Percentiles rank a stretch among this genome's conserved stretches.
Evolutionary conservation across 2,888 invertebrate genomes (phyloP).

Genomic region (Notodonta ziczac): DNA sequence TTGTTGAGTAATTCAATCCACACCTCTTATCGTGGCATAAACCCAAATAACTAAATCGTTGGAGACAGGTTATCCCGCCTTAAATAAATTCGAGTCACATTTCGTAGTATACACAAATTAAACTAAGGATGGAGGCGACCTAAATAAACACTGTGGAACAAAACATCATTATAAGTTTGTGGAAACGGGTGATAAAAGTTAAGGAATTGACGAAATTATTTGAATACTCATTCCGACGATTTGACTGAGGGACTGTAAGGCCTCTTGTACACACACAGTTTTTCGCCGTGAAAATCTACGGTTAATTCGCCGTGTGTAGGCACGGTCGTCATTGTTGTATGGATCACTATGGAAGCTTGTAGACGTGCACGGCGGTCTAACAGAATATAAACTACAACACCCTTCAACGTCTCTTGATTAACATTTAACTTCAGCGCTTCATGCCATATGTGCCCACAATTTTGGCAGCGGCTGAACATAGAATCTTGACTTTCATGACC

Average conservation of each 20-base stretch:
- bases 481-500: background rate
- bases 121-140: slow-evolving; percentile 40
- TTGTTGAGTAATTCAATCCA: background rate
- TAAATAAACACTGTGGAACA: slow-evolving; percentile 41
- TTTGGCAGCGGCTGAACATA: too few species aligned
- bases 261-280: too few species aligned
- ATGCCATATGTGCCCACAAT: background rate
- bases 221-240: background rate
- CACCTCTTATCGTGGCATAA: slow-evolving; percentile 1
- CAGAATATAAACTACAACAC: background rate
- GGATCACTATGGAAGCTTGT: too few species aligned
- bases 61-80: slow-evolving; percentile 3
- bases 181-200: slow-evolving; percentile 15
- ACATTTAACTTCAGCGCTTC: too few species aligned
- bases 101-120: slow-evolving; percentile 35
- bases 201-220: slow-evolving; percentile 6
- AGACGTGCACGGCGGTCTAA: too few species aligned
- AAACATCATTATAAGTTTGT: slow-evolving; percentile 27
- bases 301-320: too few species aligned
- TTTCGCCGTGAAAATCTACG: too few species aligned
- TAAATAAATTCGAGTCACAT: slow-evolving; percentile 19
- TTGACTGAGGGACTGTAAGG: background rate
- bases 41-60: slow-evolving; percentile 10
- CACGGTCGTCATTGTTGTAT: too few species aligned
- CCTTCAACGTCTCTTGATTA: too few species aligned